Conservation (phyloP, 2,113 vertebrate species). For the Perca schrenkii region DNA sequence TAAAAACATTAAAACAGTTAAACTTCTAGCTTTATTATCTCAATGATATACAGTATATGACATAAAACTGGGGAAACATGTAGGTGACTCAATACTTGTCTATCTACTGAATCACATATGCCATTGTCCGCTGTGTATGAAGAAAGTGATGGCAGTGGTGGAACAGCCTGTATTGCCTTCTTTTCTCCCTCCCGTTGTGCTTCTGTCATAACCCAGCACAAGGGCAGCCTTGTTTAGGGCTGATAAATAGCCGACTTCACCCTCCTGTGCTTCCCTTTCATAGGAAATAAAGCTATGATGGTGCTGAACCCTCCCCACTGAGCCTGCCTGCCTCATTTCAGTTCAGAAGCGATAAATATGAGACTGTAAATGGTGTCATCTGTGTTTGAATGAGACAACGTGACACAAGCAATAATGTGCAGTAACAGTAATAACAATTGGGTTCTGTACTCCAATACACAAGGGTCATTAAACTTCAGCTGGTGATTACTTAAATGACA, state of each 20-base stretch:
- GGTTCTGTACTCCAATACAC: constrained; percentile 33
- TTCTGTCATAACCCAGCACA: constrained; percentile 49
- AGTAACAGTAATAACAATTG: background rate
- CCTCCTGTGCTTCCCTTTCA: constrained; percentile 43
- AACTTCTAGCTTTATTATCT: background rate
- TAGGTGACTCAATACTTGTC: background rate
- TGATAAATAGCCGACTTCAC: constrained; percentile 55
- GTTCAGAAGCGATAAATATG: constrained; percentile 5
- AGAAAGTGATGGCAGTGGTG: constrained; percentile 17
- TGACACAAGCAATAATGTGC: constrained; percentile 8
- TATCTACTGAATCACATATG: constrained; percentile 1
- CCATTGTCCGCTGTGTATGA: constrained; percentile 33
- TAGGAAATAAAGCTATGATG: constrained; percentile 41
- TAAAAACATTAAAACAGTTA: too few relatives aligned
- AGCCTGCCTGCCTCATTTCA: constrained; percentile 35
- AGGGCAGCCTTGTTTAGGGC: constrained; percentile 40
- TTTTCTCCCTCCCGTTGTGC: constrained; percentile 48
- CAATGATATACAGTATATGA: background rate
- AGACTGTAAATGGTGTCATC: constrained; percentile 29
- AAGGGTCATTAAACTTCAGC: constrained; percentile 49
- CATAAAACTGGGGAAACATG: background rate
- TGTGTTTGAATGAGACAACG: constrained; percentile 24
- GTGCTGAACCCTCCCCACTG: constrained; percentile 37
- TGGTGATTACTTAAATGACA: constrained; percentile 40
- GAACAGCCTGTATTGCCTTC: constrained; percentile 23